These are phyloP conservation scores for Zoanthus gigantus DNA, from an alignment of 92 coral and sea anemone species.

Conservation along the genomic window DNA sequence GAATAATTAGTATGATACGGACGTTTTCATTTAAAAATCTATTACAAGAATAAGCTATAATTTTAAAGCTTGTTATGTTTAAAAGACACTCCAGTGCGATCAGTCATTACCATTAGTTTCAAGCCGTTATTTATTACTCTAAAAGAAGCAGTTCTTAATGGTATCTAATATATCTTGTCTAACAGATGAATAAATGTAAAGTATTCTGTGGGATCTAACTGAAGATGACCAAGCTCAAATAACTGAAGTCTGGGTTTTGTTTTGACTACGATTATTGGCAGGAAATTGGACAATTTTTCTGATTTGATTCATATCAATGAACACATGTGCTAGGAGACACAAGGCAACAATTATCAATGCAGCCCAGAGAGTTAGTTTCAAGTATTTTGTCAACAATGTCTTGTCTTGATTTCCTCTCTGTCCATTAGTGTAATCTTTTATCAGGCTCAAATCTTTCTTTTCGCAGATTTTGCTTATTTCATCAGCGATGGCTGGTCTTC, in stretches of 20 bases:
- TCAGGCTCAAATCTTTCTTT: conserved; percentile 41
- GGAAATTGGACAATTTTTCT: neutral
- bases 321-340: conserved; percentile 36
- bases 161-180: too few species aligned
- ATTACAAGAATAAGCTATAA: too few species aligned
- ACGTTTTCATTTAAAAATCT: too few species aligned
- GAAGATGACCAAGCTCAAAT: neutral
- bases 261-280: neutral
- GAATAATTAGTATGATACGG: too few species aligned
- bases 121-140: too few species aligned
- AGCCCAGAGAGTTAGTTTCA: conserved; percentile 56
- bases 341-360: conserved; percentile 10
- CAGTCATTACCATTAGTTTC: too few species aligned
- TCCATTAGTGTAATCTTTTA: conserved; percentile 63
- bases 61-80: too few species aligned
- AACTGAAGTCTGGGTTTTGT: neutral
- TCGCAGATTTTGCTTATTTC: conserved; percentile 44
- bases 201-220: neutral
- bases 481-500: conserved; percentile 68
- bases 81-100: too few species aligned
- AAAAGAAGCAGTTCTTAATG: too few species aligned
- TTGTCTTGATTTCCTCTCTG: conserved; percentile 45
- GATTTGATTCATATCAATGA: conserved; percentile 47
- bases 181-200: neutral
- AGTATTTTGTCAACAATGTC: conserved; percentile 38